Evolutionary conservation across 35 echinoderm and acorn worm species (phyloP).

Genomic region (Hemicentrotus pulcherrimus): DNA sequence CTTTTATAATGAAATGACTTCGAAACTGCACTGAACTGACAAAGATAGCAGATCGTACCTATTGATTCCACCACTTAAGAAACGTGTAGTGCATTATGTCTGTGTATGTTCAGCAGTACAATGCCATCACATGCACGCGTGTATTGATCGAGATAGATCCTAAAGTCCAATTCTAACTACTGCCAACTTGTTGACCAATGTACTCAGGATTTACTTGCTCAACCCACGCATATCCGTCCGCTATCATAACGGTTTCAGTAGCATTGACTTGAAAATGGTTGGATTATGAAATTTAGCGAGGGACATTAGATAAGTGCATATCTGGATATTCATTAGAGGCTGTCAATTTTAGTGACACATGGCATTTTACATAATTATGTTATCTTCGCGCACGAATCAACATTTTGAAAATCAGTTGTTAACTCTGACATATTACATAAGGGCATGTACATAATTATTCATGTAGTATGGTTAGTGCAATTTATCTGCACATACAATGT

Average conservation of each 20-base stretch:
- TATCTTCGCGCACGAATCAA: too few relatives aligned
- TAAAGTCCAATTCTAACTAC: background rate
- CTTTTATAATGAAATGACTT: too few relatives aligned
- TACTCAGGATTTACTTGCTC: background rate
- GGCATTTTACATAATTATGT: too few relatives aligned
- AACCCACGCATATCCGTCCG: background rate
- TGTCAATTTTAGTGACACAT: too few relatives aligned
- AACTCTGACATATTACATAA: too few relatives aligned
- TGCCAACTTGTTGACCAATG: constrained; percentile 9
- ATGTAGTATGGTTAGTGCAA: too few relatives aligned
- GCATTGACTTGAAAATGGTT: background rate
- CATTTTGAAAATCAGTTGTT: too few relatives aligned
- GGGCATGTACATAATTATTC: too few relatives aligned
- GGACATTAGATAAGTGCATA: background rate
- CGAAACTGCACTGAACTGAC: background rate
- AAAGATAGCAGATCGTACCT: background rate
- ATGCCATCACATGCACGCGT: background rate
- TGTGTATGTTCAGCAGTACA: background rate
- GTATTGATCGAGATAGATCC: background rate
- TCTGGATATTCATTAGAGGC: too few relatives aligned
- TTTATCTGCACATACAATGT: background rate
- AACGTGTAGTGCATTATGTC: background rate
- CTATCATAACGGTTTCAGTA: constrained; percentile 10
- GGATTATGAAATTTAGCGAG: background rate
- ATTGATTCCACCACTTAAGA: background rate